Conservation (phyloP, 2,113 vertebrate genomes). For the Malaclemys terrapin region DNA sequence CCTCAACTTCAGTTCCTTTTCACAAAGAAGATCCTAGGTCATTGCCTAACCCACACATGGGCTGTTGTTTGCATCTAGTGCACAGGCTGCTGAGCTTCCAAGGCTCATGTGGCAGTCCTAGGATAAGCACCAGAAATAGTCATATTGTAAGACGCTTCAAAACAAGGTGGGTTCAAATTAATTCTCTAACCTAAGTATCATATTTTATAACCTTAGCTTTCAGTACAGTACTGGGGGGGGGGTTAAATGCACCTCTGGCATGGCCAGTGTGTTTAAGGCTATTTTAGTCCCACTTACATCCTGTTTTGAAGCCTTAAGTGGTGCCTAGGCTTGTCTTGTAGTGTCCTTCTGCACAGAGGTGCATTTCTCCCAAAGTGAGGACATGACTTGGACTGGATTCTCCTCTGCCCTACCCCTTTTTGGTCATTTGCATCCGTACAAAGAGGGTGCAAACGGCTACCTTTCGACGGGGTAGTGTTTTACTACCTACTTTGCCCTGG, state of each 20-base stretch:
- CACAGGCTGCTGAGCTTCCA: background rate
- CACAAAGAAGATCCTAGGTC: background rate
- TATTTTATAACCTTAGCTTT: background rate
- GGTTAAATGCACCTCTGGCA: background rate
- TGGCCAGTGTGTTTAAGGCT: background rate
- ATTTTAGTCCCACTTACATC: background rate
- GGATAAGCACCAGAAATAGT: background rate
- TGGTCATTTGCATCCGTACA: background rate
- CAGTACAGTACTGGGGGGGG: background rate
- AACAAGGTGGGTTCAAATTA: background rate
- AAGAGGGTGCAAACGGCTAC: background rate
- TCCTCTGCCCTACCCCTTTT: accelerated
- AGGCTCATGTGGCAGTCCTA: background rate
- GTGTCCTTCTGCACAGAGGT: background rate
- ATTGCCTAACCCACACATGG: background rate
- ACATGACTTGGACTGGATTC: accelerated
- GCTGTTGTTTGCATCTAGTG: background rate
- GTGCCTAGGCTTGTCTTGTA: background rate
- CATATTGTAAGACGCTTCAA: background rate
- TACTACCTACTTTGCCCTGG: accelerated
- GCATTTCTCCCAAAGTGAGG: background rate
- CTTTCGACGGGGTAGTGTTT: accelerated
- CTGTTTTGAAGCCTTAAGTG: background rate
- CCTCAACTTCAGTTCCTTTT: background rate
- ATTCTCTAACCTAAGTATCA: background rate